A percentile compares a stretch with the other conserved stretches of the same genome.
Conservation (phyloP, 2,888 invertebrate species). For the Uropetala carovei region DNA sequence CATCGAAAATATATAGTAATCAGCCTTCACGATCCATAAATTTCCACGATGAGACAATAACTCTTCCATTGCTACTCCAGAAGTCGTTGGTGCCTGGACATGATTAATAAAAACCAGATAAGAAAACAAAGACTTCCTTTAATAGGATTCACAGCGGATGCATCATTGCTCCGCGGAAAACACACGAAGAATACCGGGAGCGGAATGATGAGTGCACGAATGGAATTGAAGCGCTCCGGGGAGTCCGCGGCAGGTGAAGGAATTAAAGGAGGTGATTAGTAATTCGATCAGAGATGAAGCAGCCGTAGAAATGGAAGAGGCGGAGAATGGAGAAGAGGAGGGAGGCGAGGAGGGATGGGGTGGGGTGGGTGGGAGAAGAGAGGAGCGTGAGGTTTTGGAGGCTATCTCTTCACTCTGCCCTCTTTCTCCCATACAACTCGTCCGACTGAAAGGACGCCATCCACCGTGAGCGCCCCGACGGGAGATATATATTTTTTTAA, state of each 20-base stretch:
- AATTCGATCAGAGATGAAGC: background rate
- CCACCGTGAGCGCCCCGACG: background rate
- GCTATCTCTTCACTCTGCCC: background rate
- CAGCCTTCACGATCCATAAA: too few species aligned
- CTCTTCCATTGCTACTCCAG: too few species aligned
- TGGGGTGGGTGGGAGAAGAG: too few species aligned
- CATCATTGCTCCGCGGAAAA: background rate
- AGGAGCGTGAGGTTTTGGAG: background rate
- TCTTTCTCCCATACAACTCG: background rate
- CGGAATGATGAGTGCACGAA: background rate
- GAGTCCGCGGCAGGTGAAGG: slow-evolving; percentile 43
- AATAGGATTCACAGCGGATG: slow-evolving; percentile 18
- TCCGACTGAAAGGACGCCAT: background rate
- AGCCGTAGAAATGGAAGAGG: background rate
- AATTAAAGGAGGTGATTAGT: slow-evolving; percentile 26
- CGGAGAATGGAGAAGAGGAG: background rate
- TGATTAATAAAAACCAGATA: background rate
- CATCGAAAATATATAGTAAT: too few species aligned
- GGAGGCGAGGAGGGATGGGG: background rate
- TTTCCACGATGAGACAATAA: too few species aligned
- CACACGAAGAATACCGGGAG: background rate
- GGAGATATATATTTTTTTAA: background rate
- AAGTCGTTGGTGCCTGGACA: background rate
- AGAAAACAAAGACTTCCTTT: slow-evolving; percentile 8
- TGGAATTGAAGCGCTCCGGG: slow-evolving; percentile 23